Base-by-base conservation (phyloP, 2,113 vertebrate species). In the Phylloscopus trochiloides region DNA sequence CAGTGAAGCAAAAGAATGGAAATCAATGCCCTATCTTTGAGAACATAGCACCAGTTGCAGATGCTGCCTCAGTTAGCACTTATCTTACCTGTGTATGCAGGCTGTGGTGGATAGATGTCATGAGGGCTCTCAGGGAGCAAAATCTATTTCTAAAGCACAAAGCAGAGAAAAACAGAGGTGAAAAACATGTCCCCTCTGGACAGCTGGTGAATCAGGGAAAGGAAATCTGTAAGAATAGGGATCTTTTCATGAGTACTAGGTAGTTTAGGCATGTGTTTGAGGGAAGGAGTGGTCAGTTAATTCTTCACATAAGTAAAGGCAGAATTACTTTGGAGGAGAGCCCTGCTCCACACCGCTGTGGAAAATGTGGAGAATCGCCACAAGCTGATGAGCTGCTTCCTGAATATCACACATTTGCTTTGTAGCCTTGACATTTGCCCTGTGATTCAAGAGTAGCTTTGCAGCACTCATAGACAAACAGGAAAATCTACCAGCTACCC, bases 361-460 rank as follows among this genome's bases (percentile, higher is more conserved):
- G 28, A 79, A 19, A 65, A 6, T 18, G 24, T 59, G 34, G 34
- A 59, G 34, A 59, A 61, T 38, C 17, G 38, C 34, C 25, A 38
- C 4, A 68, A 83, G 20, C 7, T 61, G 15, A 79, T 32, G 13
- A 88, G 2, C 19, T 4, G 0, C 15, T 55, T 63, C 57, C 57
- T 63, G 40, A 90, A 17, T 59, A 17, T 72, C 34, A 59, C 34
- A 26, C 6, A 36, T 36, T 59, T 2, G 5, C 12, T 50, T 59
- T 68, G 10, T 28, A 74, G 31, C 59, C 34, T 55, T 63, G 22
- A 42, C 0, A 1, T 74, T 36, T 1, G 0, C 9, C 13, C 10
- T 26, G 28, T 48, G 25, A 61, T 50, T 29, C 70, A 47, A 50
- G 17, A 50, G 25, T 26, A 20, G 3, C 19, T 71, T 91, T 84